These are phyloP conservation scores for Styela clava DNA, from an alignment of 23 tunicate species.

Conservation along the genomic window DNA sequence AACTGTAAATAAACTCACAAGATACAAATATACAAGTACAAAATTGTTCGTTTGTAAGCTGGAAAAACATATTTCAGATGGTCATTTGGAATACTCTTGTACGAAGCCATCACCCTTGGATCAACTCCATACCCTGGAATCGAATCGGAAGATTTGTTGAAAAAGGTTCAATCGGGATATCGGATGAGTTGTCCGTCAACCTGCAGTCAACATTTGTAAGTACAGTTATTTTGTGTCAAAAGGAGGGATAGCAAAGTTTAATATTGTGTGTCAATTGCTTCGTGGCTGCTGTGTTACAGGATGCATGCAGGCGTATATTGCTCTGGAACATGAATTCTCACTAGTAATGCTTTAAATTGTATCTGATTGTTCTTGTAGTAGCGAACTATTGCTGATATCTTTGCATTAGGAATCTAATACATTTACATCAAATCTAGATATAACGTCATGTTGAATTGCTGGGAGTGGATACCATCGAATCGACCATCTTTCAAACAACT, in stretches of 20 bases:
- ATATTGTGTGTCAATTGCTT: not conserved
- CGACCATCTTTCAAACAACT: slow-evolving; percentile 72
- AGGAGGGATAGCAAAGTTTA: not conserved
- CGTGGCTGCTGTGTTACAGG: not conserved
- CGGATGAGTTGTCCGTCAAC: slow-evolving; percentile 16
- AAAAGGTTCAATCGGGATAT: slow-evolving; percentile 12
- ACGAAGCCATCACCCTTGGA: slow-evolving; percentile 24
- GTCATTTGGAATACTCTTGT: slow-evolving; percentile 26
- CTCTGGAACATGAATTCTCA: not conserved
- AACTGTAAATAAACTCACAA: not conserved
- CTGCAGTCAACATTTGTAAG: slow-evolving; percentile 13
- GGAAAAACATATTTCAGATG: too few relatives aligned
- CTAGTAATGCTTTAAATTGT: not conserved
- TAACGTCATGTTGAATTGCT: slow-evolving; percentile 62
- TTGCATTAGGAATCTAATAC: too few relatives aligned
- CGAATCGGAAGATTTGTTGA: slow-evolving; percentile 3
- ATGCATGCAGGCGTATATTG: not conserved
- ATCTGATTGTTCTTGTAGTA: too few relatives aligned
- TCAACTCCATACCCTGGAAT: slow-evolving; percentile 18
- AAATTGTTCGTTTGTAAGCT: too few relatives aligned
- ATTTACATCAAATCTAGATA: too few relatives aligned
- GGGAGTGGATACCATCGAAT: slow-evolving; percentile 78
- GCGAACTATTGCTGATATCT: too few relatives aligned
- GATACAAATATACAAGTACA: too few relatives aligned
- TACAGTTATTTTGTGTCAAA: too few relatives aligned